Evolutionary conservation across 2,113 vertebrate genomes (phyloP), one percentile per base, ranked within the genome.

Genomic region (Ctenodactylus gundi): DNA sequence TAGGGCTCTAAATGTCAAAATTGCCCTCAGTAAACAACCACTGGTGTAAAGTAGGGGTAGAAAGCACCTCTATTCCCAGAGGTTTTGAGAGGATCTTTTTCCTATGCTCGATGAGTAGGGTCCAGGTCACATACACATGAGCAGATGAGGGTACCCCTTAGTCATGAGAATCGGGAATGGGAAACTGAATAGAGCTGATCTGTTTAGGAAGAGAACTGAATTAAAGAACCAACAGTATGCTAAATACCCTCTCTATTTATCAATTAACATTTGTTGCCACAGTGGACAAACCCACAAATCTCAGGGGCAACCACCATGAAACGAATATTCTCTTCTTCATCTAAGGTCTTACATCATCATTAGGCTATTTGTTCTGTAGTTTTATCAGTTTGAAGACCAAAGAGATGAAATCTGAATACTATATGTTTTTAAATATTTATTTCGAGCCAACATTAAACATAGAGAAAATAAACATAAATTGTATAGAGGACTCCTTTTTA

Each of bases 121-220:
- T n/a, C 34, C 51, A 6, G 39, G 36, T 60, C 14, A 18, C 10
- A 51, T 4, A 64, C 5, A 18, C 34, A 18, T 17, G 23, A 82
- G n/a, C 0, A n/a, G 75, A 44, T 4, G 4, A 25, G 5, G 4
- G n/a, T 23, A 3, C 10, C 9, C 34, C 23, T 11, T 12, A 7
- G 12, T 46, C 44, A 7, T 6, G 3, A 34, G 13, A 2, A 13
- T 10, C 67, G 23, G 17, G 4, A 18, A 70, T 36, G 44, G 73
- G 51, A 84, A 84, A 51, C 0, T 58, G 44, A 73, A 73, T 5
- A 41, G 8, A 25, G 20, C 18, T 31, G 64, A 18, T 64, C 18
- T 9, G 62, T 41, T 39, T 18, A 83, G 44, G 27, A 85, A 39
- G 4, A 51, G 1, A 6, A 55, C 4, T 55, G 31, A 4, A 53